These are phyloP conservation scores for Urocyon cinereoargenteus DNA, from an alignment of 2,797 vertebrate genomes.

Conservation along the genomic window DNA sequence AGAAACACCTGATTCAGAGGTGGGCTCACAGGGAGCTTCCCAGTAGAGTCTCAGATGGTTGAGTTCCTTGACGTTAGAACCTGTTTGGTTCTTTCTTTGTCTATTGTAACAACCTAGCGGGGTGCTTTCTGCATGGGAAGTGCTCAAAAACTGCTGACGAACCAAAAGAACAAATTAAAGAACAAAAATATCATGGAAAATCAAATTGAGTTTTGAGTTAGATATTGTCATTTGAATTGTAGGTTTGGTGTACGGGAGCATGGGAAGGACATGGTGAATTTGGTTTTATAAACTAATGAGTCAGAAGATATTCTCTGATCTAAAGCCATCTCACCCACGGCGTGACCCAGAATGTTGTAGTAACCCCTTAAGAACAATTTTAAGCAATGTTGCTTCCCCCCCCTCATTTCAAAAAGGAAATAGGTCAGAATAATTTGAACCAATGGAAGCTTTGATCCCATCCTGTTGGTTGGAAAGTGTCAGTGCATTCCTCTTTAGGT, in stretches of 20 bases:
- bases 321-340: background rate
- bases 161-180: background rate
- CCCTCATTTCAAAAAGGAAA: slow-evolving; percentile 28
- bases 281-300: background rate
- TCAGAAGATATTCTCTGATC: background rate
- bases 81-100: background rate
- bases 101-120: background rate
- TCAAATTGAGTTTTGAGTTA: background rate
- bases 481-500: background rate
- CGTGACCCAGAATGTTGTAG: background rate
- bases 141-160: background rate
- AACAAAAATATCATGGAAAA: background rate
- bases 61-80: background rate
- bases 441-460: background rate
- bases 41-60: background rate
- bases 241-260: background rate
- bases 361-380: background rate
- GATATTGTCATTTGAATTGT: background rate
- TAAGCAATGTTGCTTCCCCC: background rate
- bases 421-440: background rate
- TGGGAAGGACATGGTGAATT: background rate
- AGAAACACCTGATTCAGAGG: background rate
- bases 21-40: background rate
- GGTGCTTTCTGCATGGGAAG: background rate
- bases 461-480: background rate